Conservation (phyloP, 2,113 vertebrate species). For the Rhinichthys klamathensis region DNA sequence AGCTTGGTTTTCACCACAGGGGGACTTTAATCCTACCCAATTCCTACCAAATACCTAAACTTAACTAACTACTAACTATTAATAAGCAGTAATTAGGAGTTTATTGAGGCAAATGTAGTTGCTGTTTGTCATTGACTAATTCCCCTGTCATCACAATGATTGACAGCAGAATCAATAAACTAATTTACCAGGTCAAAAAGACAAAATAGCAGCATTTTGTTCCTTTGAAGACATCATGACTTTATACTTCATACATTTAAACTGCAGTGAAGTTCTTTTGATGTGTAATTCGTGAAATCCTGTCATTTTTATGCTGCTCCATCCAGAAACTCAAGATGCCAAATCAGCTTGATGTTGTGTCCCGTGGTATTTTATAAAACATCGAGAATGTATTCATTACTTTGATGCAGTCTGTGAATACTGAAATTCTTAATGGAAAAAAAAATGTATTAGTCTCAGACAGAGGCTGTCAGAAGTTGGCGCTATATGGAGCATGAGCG, state of each 20-base stretch:
- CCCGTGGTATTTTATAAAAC: not conserved
- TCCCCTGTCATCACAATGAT: not conserved
- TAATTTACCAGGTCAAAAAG: not conserved
- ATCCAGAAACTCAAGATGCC: not conserved
- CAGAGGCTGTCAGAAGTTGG: constrained; percentile 9
- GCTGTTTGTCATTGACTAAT: not conserved
- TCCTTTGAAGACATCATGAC: not conserved
- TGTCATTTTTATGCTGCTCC: not conserved
- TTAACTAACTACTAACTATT: too few relatives aligned
- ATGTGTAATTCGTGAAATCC: not conserved
- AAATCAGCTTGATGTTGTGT: not conserved
- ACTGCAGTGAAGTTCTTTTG: not conserved
- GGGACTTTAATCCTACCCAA: too few relatives aligned
- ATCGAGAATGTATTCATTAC: not conserved
- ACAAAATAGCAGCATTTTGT: not conserved
- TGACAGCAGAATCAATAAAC: not conserved
- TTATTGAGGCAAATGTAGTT: too few relatives aligned
- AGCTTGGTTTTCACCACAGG: too few relatives aligned
- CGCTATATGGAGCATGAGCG: not conserved
- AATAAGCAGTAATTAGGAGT: too few relatives aligned
- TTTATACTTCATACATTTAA: not conserved
- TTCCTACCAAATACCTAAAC: too few relatives aligned
- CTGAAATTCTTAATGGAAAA: not conserved
- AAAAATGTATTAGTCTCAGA: not conserved
- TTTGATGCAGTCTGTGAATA: not conserved